phyloP scores from a whole-genome alignment of 92 coral and sea anemone genomes.

The Phymanthus crucifer region DNA sequence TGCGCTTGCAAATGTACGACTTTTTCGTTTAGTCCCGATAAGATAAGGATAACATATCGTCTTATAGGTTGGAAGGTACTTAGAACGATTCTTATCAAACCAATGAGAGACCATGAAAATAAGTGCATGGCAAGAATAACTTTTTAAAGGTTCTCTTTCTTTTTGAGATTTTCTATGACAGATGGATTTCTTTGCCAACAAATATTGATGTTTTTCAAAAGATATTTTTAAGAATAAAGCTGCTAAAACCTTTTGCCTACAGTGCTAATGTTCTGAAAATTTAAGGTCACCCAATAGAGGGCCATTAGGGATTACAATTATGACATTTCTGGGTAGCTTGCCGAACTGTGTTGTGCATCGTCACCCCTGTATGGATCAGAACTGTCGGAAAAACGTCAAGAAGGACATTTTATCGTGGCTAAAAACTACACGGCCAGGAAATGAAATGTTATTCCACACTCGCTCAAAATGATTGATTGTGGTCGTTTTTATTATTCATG shows the following conservation, averaged over 20 bases:
- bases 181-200: too few species aligned
- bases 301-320: neutral
- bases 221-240: neutral
- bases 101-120: neutral
- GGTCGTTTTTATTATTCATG: slow-evolving; percentile 4
- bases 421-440: neutral
- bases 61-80: neutral
- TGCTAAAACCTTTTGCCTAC: neutral
- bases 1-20: too few species aligned
- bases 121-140: neutral
- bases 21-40: too few species aligned
- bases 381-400: neutral
- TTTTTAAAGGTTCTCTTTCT: neutral
- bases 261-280: neutral
- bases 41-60: too few species aligned
- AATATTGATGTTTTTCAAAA: too few species aligned
- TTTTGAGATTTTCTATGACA: too few species aligned
- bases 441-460: slow-evolving; percentile 1
- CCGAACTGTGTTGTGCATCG: neutral
- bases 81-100: neutral
- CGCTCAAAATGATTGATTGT: neutral
- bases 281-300: neutral
- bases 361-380: neutral
- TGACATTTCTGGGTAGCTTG: neutral
- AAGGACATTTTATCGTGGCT: neutral